phyloP scores from a whole-genome alignment of 2,888 invertebrate species.

The Cheilosia pagana region DNA sequence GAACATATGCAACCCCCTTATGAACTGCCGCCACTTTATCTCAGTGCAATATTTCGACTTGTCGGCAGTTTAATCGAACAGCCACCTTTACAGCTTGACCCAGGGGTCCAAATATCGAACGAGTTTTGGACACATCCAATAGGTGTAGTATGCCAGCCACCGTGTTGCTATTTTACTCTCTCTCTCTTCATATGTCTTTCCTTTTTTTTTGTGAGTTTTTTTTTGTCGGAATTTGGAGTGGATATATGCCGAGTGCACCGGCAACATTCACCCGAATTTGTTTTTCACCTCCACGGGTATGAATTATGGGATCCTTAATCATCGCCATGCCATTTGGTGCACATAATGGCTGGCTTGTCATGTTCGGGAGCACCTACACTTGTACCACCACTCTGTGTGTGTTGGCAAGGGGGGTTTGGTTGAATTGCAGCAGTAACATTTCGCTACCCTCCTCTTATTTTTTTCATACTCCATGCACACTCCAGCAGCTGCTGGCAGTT shows the following conservation, averaged over 20 bases:
- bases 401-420: conserved; percentile 8
- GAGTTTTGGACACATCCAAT: conserved; percentile 14
- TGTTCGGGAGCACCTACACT: conserved; percentile 59
- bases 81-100: neutral
- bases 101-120: conserved; percentile 2
- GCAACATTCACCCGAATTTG: conserved; percentile 45
- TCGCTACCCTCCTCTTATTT: conserved; percentile 16
- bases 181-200: neutral
- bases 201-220: conserved; percentile 15
- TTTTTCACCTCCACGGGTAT: conserved; percentile 23
- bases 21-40: too few species aligned
- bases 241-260: neutral
- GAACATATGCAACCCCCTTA: too few species aligned
- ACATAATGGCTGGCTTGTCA: conserved; percentile 52
- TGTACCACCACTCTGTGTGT: conserved; percentile 16
- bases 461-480: conserved; percentile 8
- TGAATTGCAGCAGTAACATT: conserved; percentile 50
- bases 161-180: neutral
- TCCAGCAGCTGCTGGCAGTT: conserved; percentile 57
- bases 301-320: conserved; percentile 71
- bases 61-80: too few species aligned
- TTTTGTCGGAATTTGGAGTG: neutral
- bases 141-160: conserved; percentile 19
- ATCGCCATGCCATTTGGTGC: conserved; percentile 71
- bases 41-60: too few species aligned